Percentiles rank a stretch among this genome's conserved stretches.
Evolutionary conservation across 1,140 invertebrate species (phyloP).

Genomic region (Rhagoletis pomonella): DNA sequence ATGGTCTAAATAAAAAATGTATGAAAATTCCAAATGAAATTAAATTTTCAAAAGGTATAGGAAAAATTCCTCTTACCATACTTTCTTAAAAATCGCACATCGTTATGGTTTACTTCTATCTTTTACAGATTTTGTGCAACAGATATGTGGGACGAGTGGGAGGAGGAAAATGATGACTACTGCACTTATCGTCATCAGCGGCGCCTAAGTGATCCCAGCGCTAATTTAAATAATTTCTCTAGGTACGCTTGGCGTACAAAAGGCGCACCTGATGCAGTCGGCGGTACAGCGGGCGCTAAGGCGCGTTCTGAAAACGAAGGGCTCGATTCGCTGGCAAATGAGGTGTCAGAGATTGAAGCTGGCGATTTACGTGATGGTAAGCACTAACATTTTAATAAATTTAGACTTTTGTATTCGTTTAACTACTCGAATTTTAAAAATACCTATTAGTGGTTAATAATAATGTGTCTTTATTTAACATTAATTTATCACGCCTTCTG

Average conservation of each 20-base stretch:
- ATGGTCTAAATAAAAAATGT: too few relatives aligned
- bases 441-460: constrained; percentile 9
- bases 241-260: constrained; percentile 87
- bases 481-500: background rate
- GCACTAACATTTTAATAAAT: constrained; percentile 58
- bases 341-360: constrained; percentile 93
- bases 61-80: too few relatives aligned
- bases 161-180: constrained; percentile 89
- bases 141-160: constrained; percentile 92
- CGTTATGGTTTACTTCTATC: background rate
- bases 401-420: constrained; percentile 7
- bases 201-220: constrained; percentile 93
- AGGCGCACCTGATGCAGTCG: constrained; percentile 75
- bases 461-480: background rate
- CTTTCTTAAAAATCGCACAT: background rate
- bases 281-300: constrained; percentile 76
- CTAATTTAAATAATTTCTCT: constrained; percentile 92
- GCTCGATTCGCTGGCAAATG: constrained; percentile 86
- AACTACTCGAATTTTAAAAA: constrained; percentile 5
- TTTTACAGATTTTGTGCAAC: constrained; percentile 80
- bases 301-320: constrained; percentile 94
- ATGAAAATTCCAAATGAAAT: too few relatives aligned
- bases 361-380: constrained; percentile 94
- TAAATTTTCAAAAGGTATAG: too few relatives aligned
- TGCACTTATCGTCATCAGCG: constrained; percentile 88